Base-by-base conservation (phyloP, 2,888 invertebrate genomes). In the Hesperia comma region DNA sequence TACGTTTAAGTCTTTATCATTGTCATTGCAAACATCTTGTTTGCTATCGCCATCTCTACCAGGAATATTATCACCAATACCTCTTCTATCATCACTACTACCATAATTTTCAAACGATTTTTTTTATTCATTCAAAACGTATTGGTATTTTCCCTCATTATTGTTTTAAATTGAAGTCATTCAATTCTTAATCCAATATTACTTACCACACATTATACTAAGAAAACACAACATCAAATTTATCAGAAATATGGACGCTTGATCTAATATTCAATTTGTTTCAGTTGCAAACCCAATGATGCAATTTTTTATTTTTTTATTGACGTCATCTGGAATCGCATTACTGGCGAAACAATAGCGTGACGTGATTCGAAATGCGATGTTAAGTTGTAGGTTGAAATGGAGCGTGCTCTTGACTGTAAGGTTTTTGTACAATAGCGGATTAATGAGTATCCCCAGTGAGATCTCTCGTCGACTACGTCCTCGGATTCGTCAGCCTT, bases 241-340 rank as follows among this genome's bases (percentile, higher is more conserved):
- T 8, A 10, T 10, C 37, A 37, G 37, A 37, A 10, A 12, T 37
- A 37, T 37, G 1, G 12, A 17, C 17, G 43, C 43, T 17, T 46
- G 17, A 46, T 46, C 43, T 17, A 46, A 15, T 17, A 46, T 46
- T 46, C 15, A 46, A 15, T 46, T 46, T 49, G 49, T 49, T 49
- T 49, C 19, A 21, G 49, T 49, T 49, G 10, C 49, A 12, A 49
- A 49, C 19, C 7, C 21, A 21, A 2, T 15, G 6, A n/a, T 53
- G n/a, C 32, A 37, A 3, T 14, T 53, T 32, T 19, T 32, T n/a
- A n/a, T n/a, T 26, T n/a, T 26, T 53, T 53, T 15, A 53, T 53
- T 53, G n/a, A 53, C 53, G 53, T 53, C 53, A 53, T 15, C 49
- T 3, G 17, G 26, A 53, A 32, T 53, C 26, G 14, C 32, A 32